Percentiles rank a stretch among this genome's conserved stretches.
Evolutionary conservation across 1,140 invertebrate species (phyloP).

Genomic region (Drosophila ficusphila): DNA sequence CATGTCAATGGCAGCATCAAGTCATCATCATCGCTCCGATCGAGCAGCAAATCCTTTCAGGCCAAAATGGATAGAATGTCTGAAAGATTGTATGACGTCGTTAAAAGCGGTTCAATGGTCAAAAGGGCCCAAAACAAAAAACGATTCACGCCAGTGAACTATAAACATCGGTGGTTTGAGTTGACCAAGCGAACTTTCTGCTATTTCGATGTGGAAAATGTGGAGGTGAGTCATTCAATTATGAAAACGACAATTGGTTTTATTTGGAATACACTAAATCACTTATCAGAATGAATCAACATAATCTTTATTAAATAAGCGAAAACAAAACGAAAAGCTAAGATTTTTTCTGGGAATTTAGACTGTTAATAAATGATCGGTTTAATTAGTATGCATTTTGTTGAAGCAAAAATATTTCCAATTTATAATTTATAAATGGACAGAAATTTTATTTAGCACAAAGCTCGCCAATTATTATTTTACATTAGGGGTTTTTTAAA

Average conservation of each 20-base stretch:
- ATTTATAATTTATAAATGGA: too few species aligned
- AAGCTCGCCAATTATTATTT: too few species aligned
- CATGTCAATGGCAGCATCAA: constrained; percentile 66
- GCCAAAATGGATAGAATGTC: constrained; percentile 80
- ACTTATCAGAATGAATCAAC: constrained; percentile 6
- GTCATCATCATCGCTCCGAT: constrained; percentile 60
- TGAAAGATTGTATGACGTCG: constrained; percentile 74
- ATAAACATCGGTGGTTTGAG: constrained; percentile 93
- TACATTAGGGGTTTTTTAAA: too few species aligned
- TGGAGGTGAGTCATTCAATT: constrained; percentile 87
- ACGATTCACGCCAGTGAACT: constrained; percentile 92
- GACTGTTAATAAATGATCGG: too few species aligned
- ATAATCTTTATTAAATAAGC: constrained; percentile 3
- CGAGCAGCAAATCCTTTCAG: constrained; percentile 76
- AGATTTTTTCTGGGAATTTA: too few species aligned
- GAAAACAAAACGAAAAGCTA: constrained; percentile 6
- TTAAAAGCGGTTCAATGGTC: constrained; percentile 90
- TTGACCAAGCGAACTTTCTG: constrained; percentile 89
- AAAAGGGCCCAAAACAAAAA: constrained; percentile 95
- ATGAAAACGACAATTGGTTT: constrained; percentile 8
- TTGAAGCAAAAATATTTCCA: too few species aligned
- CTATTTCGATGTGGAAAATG: constrained; percentile 91
- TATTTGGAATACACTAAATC: constrained; percentile 15
- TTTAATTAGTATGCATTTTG: background rate
- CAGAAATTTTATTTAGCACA: too few species aligned